Conservation (phyloP, 2,113 vertebrate genomes). For the Strix uralensis region DNA sequence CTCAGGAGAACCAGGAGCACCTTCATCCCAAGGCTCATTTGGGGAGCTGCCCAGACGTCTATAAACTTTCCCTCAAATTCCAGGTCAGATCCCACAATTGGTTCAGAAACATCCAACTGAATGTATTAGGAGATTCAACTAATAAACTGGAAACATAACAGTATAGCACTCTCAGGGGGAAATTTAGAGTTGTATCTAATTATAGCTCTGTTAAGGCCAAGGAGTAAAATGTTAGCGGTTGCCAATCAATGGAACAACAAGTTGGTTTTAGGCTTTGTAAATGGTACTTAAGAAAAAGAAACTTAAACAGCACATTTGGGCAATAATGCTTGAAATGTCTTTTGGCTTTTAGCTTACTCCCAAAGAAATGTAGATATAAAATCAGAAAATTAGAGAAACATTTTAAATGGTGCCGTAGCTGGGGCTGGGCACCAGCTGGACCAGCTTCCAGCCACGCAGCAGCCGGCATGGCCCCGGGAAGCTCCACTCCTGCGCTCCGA, state of each 20-base stretch:
- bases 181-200: background rate
- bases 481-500: background rate
- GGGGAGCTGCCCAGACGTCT: background rate
- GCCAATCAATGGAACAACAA: background rate
- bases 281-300: background rate
- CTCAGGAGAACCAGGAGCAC: background rate
- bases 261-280: background rate
- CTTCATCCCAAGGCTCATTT: background rate
- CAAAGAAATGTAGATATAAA: background rate
- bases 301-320: background rate
- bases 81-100: background rate
- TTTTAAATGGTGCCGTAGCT: background rate
- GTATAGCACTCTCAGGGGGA: background rate
- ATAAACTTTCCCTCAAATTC: background rate
- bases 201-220: background rate
- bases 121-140: background rate
- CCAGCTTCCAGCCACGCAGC: background rate
- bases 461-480: fast-evolving
- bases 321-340: background rate
- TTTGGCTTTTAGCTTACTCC: background rate
- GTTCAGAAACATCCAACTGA: background rate
- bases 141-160: background rate
- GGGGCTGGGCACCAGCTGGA: background rate
- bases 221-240: background rate
- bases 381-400: background rate